Percentiles rank a stretch among this genome's conserved stretches.
Conservation (phyloP, 2,113 vertebrate genomes). For the Rhagologus leucostigma region DNA sequence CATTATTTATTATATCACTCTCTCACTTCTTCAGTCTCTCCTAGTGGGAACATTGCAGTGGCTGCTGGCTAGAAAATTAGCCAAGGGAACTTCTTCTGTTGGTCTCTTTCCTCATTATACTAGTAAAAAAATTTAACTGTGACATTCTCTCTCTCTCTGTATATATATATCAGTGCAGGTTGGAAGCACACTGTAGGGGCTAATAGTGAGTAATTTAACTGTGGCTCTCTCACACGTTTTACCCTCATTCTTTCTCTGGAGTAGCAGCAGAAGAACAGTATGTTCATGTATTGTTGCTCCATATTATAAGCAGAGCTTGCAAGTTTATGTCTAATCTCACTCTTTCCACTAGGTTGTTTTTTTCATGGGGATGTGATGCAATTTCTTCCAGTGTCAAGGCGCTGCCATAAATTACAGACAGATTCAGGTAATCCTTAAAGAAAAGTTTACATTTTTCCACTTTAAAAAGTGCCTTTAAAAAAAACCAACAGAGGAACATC, state of each 20-base stretch:
- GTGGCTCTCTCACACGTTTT: conserved; percentile 60
- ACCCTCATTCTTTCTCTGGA: conserved; percentile 61
- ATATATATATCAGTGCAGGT: conserved; percentile 39
- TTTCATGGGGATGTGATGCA: conserved; percentile 56
- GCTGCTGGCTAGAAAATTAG: conserved; percentile 79
- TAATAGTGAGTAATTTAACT: conserved; percentile 74
- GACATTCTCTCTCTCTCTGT: conserved; percentile 62
- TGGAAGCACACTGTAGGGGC: conserved; percentile 73
- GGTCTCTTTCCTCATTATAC: conserved; percentile 77
- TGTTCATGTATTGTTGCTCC: conserved; percentile 37
- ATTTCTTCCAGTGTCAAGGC: conserved; percentile 59
- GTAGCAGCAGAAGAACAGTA: conserved; percentile 42
- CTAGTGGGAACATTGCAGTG: conserved; percentile 71
- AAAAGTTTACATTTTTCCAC: background rate
- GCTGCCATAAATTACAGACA: conserved; percentile 59
- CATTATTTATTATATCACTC: conserved; percentile 77
- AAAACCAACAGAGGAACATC: background rate
- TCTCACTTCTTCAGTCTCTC: conserved; percentile 68
- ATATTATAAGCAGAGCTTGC: conserved; percentile 49
- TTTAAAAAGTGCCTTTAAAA: background rate
- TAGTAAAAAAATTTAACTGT: conserved; percentile 76
- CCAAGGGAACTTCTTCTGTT: conserved; percentile 73
- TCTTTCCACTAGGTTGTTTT: conserved; percentile 41
- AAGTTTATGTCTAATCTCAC: conserved; percentile 68
- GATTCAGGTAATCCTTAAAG: conserved; percentile 20